Evolutionary conservation across 2,888 invertebrate genomes (phyloP), one percentile per base, ranked within the genome.

Genomic region (Panopea generosa): DNA sequence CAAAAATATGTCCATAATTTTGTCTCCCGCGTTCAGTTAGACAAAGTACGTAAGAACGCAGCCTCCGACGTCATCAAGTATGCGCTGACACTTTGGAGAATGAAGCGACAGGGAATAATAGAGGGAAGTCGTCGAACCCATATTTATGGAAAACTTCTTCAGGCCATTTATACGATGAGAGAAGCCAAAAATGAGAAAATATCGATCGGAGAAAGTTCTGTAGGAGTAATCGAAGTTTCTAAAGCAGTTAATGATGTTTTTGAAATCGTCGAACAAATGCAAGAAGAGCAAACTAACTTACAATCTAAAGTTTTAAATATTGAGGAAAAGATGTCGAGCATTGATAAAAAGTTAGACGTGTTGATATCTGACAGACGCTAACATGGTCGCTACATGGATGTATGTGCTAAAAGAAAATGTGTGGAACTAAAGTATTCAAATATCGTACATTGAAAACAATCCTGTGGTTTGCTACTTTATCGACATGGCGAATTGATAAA

Each of bases 1-100:
- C 87, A 89, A 67, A 87, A 87, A 69, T 88, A 89, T 72, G 87
- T 89, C n/a, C 88, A 89, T 57, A 88, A 84, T 55, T 89, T 89
- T 71, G 85, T 88, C 16, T 77, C 85, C 27, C 83, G 87, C 22
- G 80, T 88, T 16, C 85, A 86, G 65, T 78, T 87, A 50, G 89
- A 88, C 65, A 87, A 88, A 65, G 76, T 79, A 16, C 73, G 84
- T 29, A 88, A 87, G 69, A 67, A 86, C 52, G 88, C 87, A 1
- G 89, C 89, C 7, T 86, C 89, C 3, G 84, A 89, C 71, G 87
- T 88, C 61, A 87, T 89, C 24, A 89, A 89, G 69, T 76, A 84
- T 43, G 85, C 85, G n/a, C 66, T 89, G 7, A 70, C 80, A 52
- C 63, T 89, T 11, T 88, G 88, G 89, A 69, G 84, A 11, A 72